Evolutionary conservation across 1,140 invertebrate genomes (phyloP), one percentile per base, ranked within the genome.

Genomic region (Cotesia typhae): DNA sequence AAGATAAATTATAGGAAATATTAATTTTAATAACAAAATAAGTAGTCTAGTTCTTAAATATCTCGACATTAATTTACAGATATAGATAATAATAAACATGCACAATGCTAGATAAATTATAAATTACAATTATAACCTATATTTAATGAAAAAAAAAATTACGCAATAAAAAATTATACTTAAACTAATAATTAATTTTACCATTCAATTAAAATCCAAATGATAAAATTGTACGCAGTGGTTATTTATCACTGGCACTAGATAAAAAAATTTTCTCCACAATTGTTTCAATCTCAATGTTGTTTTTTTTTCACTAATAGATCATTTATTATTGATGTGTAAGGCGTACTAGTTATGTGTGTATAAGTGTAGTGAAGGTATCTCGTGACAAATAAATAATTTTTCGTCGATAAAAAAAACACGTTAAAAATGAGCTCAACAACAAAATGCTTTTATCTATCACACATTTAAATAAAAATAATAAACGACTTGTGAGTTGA

Each of bases 161-260:
- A 77, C 72, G 75, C 73, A 75, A 77, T 53, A 61, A 10, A 47
- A 28, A 17, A 10, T 28, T 3, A 66, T 47, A 9, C 28, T 61
- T 28, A 28, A 28, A 28, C 28, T 2, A 28, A 28, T 28, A 5
- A 51, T 59, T 20, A 17, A 59, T 9, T 53, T 63, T 66, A 76
- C 75, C 75, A 76, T 76, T 74, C 69, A 76, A 74, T 63, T 59
- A 20, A 59, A 74, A 73, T 59, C 14, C 55, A 38, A 67, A 72
- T n/a, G 28, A 28, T 28, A 28, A 14, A 36, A 63, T 75, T 74
- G 63, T 76, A 76, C 74, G 72, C 73, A 78, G 74, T 76, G 73
- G 64, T 67, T 75, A 51, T 47, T 20, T 28, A 59, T 71, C 77
- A 78, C 77, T 76, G 41, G 41, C 41, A 47, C 41, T 47, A 9